These are phyloP conservation scores for Scolopax rusticola DNA, from an alignment of 2,797 vertebrate genomes.

Conservation along the genomic window DNA sequence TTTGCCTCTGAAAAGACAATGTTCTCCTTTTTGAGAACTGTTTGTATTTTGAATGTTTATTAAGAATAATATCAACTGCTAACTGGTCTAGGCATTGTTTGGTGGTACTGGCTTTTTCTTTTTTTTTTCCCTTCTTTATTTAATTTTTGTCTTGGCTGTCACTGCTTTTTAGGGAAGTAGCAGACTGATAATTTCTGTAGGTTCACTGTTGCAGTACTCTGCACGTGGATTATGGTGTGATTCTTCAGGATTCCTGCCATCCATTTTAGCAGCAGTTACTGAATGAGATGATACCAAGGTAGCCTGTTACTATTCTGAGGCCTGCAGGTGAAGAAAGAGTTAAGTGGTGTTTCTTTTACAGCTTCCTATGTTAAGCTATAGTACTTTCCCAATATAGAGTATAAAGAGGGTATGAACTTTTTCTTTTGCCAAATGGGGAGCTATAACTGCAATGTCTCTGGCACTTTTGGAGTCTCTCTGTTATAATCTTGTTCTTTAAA, in stretches of 20 bases:
- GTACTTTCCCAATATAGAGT: background rate
- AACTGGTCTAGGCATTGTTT: background rate
- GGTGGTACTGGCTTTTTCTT: background rate
- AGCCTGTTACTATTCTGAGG: background rate
- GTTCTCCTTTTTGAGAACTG: background rate
- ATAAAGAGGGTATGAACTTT: background rate
- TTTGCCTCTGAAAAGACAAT: constrained; percentile 5
- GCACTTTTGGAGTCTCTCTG: background rate
- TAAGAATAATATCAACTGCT: background rate
- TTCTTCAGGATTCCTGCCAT: background rate
- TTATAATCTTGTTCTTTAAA: background rate
- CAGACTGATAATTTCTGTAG: background rate
- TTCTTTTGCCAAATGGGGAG: background rate
- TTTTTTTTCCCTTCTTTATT: background rate
- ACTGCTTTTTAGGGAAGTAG: background rate
- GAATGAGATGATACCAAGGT: background rate
- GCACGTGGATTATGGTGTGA: background rate
- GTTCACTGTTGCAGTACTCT: background rate
- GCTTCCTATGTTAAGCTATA: background rate
- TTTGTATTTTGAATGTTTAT: background rate
- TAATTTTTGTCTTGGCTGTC: background rate
- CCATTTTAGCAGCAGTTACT: background rate
- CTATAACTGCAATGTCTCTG: background rate
- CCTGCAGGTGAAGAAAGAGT: background rate
- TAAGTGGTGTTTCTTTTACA: background rate